Evolutionary conservation across 2,797 vertebrate species (phyloP).

Genomic region (Acanthopagrus latus): DNA sequence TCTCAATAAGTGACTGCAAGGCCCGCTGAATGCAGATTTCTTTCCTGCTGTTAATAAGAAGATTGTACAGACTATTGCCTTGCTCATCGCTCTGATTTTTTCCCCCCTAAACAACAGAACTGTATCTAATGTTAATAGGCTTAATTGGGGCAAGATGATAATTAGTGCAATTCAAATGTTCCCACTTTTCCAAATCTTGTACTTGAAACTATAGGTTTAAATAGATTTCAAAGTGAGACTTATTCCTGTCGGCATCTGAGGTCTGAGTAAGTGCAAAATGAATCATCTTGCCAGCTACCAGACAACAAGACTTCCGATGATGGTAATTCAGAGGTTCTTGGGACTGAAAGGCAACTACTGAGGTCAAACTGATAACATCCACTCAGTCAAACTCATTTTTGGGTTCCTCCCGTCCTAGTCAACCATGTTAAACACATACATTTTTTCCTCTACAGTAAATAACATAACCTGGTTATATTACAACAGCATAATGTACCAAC

Average conservation of each 20-base stretch:
- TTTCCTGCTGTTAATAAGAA: neutral
- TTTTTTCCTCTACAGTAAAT: neutral
- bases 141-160: neutral
- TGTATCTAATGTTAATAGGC: neutral
- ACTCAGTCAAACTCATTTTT: neutral
- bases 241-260: neutral
- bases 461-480: neutral
- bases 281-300: neutral
- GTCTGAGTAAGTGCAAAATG: constrained; percentile 9
- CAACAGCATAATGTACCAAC: neutral
- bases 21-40: neutral
- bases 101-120: neutral
- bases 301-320: neutral
- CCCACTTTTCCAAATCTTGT: neutral
- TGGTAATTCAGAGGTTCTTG: constrained; percentile 13
- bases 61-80: neutral
- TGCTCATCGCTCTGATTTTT: neutral
- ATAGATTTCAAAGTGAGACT: neutral
- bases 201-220: neutral
- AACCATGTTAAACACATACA: neutral
- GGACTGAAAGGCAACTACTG: constrained; percentile 33
- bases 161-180: neutral
- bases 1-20: constrained; percentile 2
- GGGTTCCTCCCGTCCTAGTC: neutral
- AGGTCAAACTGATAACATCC: constrained; percentile 3